Evolutionary conservation across 2,888 invertebrate species (phyloP).

Genomic region (Lasioglossum leucozonium): DNA sequence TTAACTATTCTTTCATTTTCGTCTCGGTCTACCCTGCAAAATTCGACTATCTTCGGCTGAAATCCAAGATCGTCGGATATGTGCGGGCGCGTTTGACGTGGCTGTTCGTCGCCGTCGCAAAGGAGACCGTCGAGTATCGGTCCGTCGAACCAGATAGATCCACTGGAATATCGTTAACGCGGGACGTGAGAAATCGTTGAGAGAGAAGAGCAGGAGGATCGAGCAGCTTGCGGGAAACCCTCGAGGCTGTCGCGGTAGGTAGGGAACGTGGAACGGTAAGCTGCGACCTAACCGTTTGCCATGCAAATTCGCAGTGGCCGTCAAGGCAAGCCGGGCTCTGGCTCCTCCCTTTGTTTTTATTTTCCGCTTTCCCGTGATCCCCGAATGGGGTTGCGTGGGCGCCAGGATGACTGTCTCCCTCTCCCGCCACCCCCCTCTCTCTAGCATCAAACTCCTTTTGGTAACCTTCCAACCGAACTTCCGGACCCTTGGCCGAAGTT

Average conservation of each 20-base stretch:
- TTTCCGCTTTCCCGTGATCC: slow-evolving; percentile 48
- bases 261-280: not conserved
- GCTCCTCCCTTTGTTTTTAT: slow-evolving; percentile 44
- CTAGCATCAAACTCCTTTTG: slow-evolving; percentile 61
- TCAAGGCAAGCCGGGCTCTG: slow-evolving; percentile 4
- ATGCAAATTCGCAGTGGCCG: slow-evolving; percentile 51
- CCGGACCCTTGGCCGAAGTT: slow-evolving; percentile 72
- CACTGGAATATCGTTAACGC: slow-evolving; percentile 1
- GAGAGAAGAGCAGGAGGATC: not conserved
- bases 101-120: not conserved
- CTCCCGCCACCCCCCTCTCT: not conserved
- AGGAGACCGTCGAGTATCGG: not conserved
- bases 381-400: slow-evolving; percentile 72
- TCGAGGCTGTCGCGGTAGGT: not conserved
- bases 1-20: too few species aligned
- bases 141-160: not conserved
- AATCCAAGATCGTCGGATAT: too few species aligned
- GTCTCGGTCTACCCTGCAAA: too few species aligned
- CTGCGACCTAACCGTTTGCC: slow-evolving; percentile 35
- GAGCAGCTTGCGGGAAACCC: slow-evolving; percentile 32
- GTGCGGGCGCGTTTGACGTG: not conserved
- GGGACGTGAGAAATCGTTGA: not conserved
- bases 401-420: slow-evolving; percentile 68
- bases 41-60: too few species aligned
- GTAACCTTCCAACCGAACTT: slow-evolving; percentile 75